These are phyloP conservation scores for Falco punctatus DNA, from an alignment of 2,113 vertebrate species.

Conservation along the genomic window DNA sequence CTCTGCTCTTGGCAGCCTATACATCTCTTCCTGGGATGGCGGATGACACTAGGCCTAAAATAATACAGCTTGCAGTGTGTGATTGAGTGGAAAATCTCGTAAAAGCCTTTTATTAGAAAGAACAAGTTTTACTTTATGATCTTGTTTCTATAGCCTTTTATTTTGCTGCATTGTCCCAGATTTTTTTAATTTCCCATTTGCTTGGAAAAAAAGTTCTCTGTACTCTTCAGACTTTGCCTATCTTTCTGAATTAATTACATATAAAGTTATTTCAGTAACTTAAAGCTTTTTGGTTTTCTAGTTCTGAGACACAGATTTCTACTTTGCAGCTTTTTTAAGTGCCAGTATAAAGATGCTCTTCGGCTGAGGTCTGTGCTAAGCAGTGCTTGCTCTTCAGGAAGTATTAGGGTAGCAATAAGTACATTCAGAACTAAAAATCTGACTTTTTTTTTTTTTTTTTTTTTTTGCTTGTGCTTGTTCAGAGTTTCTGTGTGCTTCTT, in stretches of 20 bases:
- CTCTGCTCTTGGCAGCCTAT: background rate
- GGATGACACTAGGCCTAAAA: background rate
- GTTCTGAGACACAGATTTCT: background rate
- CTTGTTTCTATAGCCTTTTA: background rate
- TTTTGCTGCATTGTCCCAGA: background rate
- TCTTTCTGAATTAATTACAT: background rate
- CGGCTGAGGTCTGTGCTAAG: background rate
- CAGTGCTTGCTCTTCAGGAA: background rate
- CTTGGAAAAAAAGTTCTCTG: background rate
- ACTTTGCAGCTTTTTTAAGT: background rate
- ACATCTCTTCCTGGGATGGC: background rate
- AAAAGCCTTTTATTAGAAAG: conserved; percentile 1
- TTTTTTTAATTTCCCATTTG: background rate
- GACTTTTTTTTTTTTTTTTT: background rate
- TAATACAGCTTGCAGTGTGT: background rate
- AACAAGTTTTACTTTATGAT: background rate
- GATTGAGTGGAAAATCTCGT: background rate
- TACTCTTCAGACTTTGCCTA: background rate
- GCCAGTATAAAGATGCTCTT: background rate
- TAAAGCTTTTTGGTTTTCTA: background rate
- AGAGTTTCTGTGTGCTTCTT: background rate
- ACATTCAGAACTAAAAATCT: background rate
- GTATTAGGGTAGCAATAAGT: background rate
- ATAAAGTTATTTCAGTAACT: background rate
- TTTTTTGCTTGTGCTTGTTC: background rate